Percentiles rank a stretch among this genome's conserved stretches.
Conservation (phyloP, 2,888 invertebrate genomes). For the Gari tellinella region DNA sequence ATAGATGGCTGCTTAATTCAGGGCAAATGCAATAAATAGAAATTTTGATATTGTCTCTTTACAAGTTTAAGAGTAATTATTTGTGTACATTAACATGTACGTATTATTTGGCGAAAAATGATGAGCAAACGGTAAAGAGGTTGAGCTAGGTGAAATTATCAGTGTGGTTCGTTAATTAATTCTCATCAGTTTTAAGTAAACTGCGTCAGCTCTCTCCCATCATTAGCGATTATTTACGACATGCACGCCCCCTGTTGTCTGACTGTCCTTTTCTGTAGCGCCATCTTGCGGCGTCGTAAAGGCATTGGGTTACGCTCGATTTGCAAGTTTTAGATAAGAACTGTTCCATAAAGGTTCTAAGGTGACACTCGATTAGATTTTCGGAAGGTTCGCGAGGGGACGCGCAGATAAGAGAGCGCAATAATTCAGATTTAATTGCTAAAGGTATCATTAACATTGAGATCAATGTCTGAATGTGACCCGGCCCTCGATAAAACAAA, state of each 20-base stretch:
- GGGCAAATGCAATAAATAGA: too few species aligned
- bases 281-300: slow-evolving; percentile 30
- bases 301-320: slow-evolving; percentile 56
- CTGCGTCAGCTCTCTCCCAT: slow-evolving; percentile 3
- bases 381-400: slow-evolving; percentile 44
- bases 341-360: slow-evolving; percentile 49
- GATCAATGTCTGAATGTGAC: slow-evolving; percentile 57
- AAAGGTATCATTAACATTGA: slow-evolving; percentile 51
- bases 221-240: slow-evolving; percentile 28
- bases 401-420: slow-evolving; percentile 45
- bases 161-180: too few species aligned
- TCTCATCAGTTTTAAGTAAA: too few species aligned
- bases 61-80: too few species aligned
- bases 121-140: too few species aligned
- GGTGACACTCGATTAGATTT: slow-evolving; percentile 57
- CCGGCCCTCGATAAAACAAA: slow-evolving; percentile 57
- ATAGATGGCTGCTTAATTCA: too few species aligned
- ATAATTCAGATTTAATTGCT: slow-evolving; percentile 64
- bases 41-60: too few species aligned
- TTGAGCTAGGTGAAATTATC: too few species aligned
- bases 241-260: slow-evolving; percentile 43
- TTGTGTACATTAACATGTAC: too few species aligned
- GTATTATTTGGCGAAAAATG: too few species aligned
- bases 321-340: slow-evolving; percentile 40
- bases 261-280: slow-evolving; percentile 37